Conservation (phyloP, 2,113 vertebrate genomes). For the Pagrus major region DNA sequence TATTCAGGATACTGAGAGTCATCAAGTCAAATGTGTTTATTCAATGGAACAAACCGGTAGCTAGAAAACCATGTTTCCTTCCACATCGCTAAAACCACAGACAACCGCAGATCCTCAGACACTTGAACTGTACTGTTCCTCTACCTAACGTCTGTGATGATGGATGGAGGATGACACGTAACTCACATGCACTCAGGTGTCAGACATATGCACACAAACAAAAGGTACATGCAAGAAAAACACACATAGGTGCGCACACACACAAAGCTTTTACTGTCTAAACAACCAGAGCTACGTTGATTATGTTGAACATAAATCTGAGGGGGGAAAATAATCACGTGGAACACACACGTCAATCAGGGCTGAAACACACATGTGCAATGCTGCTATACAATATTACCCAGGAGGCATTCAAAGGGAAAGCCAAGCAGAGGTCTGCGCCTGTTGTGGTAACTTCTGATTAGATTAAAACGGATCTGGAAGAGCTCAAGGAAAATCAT, state of each 20-base stretch:
- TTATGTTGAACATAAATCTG: conserved; percentile 29
- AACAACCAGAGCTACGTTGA: conserved; percentile 6
- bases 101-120: conserved; percentile 20
- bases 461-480: not conserved
- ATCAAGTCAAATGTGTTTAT: conserved; percentile 57
- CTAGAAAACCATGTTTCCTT: conserved; percentile 45
- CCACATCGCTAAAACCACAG: conserved; percentile 9
- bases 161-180: conserved; percentile 54
- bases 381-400: not conserved
- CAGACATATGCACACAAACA: conserved; percentile 63
- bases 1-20: conserved; percentile 39
- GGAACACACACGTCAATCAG: conserved; percentile 1
- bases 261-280: conserved; percentile 22
- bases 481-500: not conserved
- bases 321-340: conserved; percentile 4
- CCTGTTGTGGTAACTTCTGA: not conserved
- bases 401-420: not conserved
- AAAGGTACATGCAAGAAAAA: conserved; percentile 27
- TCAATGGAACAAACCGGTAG: conserved; percentile 41
- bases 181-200: conserved; percentile 32
- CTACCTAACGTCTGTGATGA: conserved; percentile 31
- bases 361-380: not conserved
- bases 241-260: not conserved
- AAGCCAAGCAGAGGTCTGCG: not conserved
- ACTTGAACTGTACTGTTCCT: conserved; percentile 35